Conservation (phyloP, 2,113 vertebrate genomes). For the Epinephelus moara region DNA sequence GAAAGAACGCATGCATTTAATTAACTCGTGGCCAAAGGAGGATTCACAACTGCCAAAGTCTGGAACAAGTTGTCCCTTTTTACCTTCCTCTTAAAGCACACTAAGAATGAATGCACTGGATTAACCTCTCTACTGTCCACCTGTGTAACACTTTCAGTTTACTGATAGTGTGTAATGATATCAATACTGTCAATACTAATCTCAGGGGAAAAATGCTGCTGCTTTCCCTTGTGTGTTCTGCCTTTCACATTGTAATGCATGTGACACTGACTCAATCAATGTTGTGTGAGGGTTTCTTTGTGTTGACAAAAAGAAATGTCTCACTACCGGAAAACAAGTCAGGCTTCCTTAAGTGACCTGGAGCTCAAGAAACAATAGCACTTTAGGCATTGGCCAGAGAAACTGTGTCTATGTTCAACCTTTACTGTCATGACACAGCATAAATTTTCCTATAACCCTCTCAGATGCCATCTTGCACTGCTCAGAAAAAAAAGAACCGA, state of each 20-base stretch:
- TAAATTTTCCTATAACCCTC: neutral
- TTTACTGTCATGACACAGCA: conserved; percentile 10
- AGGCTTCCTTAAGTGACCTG: neutral
- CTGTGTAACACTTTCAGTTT: neutral
- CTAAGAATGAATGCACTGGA: neutral
- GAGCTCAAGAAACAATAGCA: neutral
- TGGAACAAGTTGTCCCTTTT: neutral
- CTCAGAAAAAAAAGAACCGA: neutral
- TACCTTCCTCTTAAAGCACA: neutral
- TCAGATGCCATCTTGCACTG: neutral
- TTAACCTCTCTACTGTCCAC: neutral
- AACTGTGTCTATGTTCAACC: neutral
- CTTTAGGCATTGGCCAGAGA: neutral
- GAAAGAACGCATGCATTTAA: neutral
- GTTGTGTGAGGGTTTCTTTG: neutral
- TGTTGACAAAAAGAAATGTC: neutral
- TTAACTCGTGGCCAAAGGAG: neutral
- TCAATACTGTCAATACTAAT: neutral
- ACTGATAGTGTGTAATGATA: neutral
- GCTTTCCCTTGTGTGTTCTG: neutral
- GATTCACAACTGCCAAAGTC: neutral
- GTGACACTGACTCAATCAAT: neutral
- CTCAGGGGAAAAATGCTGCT: neutral
- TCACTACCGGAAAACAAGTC: neutral
- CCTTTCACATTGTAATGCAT: neutral